Base-by-base conservation (phyloP, 2,797 vertebrate genomes). In the Sitta carolinensis region DNA sequence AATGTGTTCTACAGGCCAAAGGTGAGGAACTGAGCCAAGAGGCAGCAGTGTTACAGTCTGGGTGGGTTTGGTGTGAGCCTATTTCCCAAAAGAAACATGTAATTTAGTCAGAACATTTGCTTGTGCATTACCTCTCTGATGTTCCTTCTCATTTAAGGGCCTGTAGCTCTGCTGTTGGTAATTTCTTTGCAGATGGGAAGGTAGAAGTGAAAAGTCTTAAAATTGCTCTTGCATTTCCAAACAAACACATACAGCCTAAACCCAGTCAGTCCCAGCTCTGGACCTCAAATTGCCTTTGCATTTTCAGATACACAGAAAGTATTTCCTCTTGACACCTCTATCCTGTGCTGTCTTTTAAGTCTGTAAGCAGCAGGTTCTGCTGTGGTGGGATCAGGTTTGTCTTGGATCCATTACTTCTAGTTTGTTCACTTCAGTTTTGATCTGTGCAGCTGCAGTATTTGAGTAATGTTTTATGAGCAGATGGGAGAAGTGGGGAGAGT, bases 1-100 rank as follows among this genome's bases (percentile, higher is more conserved):
- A 99, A 99, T 1, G 99, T 99, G 40, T 99, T 99, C 97, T 99
- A 99, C 97, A 98, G 99, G 80, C 99, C 99, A 0, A 99, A 99
- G 98, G 99, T 99, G 95, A 40, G 78, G 57, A 70, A 3, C 7
- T 34, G 59, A 38, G 70, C 64, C 36, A 16, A 25, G 51, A 34
- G 70, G n/a, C 47, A 64, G 55, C 76, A 63, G n/a, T 50, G 50
- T 22, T n/a, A 8, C 7, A 21, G 43, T 20, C 66, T 40, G 21
- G 17, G 5, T 64, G 74, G 5, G 1, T 34, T 77, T 72, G 72
- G 16, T 48, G 29, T 17, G 38, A 70, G 30, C 11, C 0, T n/a
- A 14, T 67, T 63, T 79, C 21, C 36, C n/a, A 29, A 21, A 68
- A 77, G 22, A 58, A 80, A 18, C 21, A 5, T 40, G 1, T 69